Evolutionary conservation across 2,888 invertebrate genomes (phyloP), one percentile per base, ranked within the genome.

Genomic region (Drosophila phalerata): DNA sequence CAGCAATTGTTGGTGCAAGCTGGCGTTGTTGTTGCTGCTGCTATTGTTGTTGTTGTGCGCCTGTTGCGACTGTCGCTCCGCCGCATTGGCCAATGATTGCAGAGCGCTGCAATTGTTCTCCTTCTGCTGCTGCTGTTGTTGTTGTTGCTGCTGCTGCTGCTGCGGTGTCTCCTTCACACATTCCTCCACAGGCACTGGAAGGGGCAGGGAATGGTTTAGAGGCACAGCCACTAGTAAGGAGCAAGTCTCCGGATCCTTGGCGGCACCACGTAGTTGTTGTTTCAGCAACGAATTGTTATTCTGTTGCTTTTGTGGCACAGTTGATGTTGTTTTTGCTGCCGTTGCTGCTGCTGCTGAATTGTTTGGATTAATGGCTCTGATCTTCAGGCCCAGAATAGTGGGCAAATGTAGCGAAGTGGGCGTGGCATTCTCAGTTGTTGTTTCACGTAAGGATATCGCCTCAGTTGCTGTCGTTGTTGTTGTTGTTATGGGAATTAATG

Each of bases 1-100:
- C 25, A 92, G 77, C 63, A 92, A 86, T 63, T 92, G 92, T 67
- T 92, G 92, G 65, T 91, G 92, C 28, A 92, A 69, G 28, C 60
- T 66, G 51, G 34, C 89, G 30, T 62, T 61, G 37, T 22, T 90
- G 82, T 45, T 89, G 89, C 63, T 88, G 87, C 9, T 89, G 73
- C 5, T 67, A 49, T 9, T 63, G 48, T 48, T 56, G 45, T 15
- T 89, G 49, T 53, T 61, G 51, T 70, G 11, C 17, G 51, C 57
- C 42, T 83, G 86, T 5, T 63, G 87, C 73, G 80, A 74, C 47
- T 91, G 91, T 13, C 89, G 90, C 53, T 91, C 91, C 5, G 91
- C 91, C 0, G 85, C 90, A 71, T 79, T 91, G 32, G 91, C 91
- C 71, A 91, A 51, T 2, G 91, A 91, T 53, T 91, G 91, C 40